A percentile compares a stretch with the other conserved stretches of the same genome.
phyloP scores from a whole-genome alignment of 1,140 invertebrate species.

The Aphaenogaster rudis region DNA sequence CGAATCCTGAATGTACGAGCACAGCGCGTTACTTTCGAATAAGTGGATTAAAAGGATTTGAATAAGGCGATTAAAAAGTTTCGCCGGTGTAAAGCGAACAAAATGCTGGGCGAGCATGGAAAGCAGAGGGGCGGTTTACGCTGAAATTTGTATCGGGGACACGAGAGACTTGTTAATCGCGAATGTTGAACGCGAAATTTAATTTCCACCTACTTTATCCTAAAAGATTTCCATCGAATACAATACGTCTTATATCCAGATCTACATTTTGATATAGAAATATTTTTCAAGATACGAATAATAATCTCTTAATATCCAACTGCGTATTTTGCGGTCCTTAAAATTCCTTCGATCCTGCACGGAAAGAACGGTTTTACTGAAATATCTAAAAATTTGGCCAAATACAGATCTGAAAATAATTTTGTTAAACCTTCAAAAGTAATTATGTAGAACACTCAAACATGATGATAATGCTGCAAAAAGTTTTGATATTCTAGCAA shows the following conservation, averaged over 20 bases:
- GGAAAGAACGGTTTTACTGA: too few relatives aligned
- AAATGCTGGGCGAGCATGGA: constrained; percentile 32
- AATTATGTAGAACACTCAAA: too few relatives aligned
- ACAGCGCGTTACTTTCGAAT: constrained; percentile 53
- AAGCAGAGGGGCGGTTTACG: constrained; percentile 24
- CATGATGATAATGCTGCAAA: too few relatives aligned
- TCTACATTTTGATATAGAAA: not conserved
- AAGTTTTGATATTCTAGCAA: too few relatives aligned
- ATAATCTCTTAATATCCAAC: not conserved
- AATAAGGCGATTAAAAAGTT: constrained; percentile 65
- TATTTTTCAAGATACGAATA: not conserved
- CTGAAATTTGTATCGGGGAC: constrained; percentile 29
- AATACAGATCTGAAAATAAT: too few relatives aligned
- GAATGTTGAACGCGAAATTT: constrained; percentile 30
- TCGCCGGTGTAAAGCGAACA: constrained; percentile 47
- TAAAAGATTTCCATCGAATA: constrained; percentile 9
- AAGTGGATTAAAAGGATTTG: constrained; percentile 62
- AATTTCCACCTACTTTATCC: constrained; percentile 15
- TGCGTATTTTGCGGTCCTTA: not conserved
- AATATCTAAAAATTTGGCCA: too few relatives aligned
- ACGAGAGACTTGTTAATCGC: constrained; percentile 35
- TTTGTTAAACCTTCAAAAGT: too few relatives aligned
- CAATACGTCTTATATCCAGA: not conserved
- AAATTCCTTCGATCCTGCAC: not conserved
- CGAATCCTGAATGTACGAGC: constrained; percentile 36